A percentile compares a stretch with the other conserved stretches of the same genome.
These are phyloP conservation scores for Xenotilapia flavipinnis DNA, from an alignment of 2,113 vertebrate genomes.

Conservation along the genomic window DNA sequence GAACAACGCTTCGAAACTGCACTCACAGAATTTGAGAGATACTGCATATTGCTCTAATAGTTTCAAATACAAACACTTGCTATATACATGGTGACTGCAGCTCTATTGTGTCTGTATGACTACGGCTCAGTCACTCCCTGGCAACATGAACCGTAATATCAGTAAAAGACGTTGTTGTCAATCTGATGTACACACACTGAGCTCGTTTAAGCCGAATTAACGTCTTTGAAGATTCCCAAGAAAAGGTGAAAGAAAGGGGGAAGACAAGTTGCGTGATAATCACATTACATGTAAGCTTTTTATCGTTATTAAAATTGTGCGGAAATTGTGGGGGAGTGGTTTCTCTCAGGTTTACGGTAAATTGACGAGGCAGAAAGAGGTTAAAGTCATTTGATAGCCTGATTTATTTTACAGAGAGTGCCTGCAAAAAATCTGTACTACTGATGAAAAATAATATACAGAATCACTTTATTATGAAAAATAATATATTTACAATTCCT, in stretches of 20 bases:
- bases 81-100: not conserved
- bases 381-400: not conserved
- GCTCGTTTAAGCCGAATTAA: not conserved
- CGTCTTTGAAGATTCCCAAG: not conserved
- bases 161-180: not conserved
- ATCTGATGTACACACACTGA: accelerated
- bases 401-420: accelerated
- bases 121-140: not conserved
- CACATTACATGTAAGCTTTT: not conserved
- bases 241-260: accelerated
- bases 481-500: not conserved
- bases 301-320: not conserved
- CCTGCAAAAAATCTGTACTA: not conserved
- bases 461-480: not conserved
- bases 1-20: not conserved
- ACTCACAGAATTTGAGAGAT: not conserved
- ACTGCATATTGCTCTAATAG: not conserved
- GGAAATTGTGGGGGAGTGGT: not conserved
- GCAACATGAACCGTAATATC: conserved; percentile 11
- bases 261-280: not conserved
- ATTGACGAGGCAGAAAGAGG: not conserved
- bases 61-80: not conserved
- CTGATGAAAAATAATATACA: not conserved
- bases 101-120: conserved; percentile 30
- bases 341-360: not conserved